These are phyloP conservation scores for Eurosta solidaginis DNA, from an alignment of 1,140 invertebrate genomes.

Conservation along the genomic window DNA sequence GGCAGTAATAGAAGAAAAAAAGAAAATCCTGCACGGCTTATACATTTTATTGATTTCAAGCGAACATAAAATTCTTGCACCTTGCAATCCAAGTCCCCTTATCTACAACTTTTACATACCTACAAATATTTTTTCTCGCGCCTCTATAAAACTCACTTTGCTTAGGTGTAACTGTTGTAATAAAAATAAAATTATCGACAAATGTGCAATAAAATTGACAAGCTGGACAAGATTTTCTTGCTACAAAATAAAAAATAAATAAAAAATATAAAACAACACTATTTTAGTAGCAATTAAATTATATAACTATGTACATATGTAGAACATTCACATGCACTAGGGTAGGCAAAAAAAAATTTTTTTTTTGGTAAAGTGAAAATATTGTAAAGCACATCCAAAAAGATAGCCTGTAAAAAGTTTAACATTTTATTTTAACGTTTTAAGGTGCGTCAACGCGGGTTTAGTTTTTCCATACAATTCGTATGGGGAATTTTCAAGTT, in stretches of 20 bases:
- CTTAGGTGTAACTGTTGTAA: constrained; percentile 3
- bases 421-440: no score
- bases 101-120: constrained; percentile 13
- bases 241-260: constrained; percentile 14
- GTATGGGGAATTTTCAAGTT: no score
- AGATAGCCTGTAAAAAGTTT: no score
- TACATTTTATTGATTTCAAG: no score
- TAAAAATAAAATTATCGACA: not conserved
- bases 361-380: no score
- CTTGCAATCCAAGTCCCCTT: not conserved
- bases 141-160: constrained; percentile 1
- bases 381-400: no score
- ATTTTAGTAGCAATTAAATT: not conserved
- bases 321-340: no score
- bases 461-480: no score
- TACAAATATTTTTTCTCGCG: constrained; percentile 14
- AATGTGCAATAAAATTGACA: constrained; percentile 57
- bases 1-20: not conserved
- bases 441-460: no score
- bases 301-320: no score
- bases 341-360: no score
- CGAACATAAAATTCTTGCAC: not conserved
- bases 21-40: not conserved
- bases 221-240: constrained; percentile 39
- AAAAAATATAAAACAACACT: not conserved